Percentiles rank a stretch among this genome's conserved stretches.
Conservation (phyloP, 2,888 invertebrate species). For the Cremastinae sp. region DNA sequence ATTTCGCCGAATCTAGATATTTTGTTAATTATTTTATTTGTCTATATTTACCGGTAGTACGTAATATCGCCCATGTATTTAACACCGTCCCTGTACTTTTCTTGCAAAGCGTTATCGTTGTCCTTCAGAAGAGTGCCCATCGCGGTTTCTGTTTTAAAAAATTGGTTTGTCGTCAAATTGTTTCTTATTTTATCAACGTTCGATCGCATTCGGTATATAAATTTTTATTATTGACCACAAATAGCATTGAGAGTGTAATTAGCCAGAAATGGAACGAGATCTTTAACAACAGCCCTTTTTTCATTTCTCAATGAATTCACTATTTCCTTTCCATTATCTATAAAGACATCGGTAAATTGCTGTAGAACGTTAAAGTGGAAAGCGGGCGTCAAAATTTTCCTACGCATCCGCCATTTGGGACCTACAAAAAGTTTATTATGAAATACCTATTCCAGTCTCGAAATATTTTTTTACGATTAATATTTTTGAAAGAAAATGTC, state of each 20-base stretch:
- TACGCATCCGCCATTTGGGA: constrained; percentile 81
- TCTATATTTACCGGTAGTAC: constrained; percentile 43
- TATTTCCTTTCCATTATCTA: constrained; percentile 78
- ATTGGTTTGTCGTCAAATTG: background rate
- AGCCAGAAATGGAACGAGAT: constrained; percentile 83
- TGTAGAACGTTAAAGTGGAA: constrained; percentile 84
- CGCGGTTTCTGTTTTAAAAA: constrained; percentile 57
- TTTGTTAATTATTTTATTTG: background rate
- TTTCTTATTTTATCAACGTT: background rate
- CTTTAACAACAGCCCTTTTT: constrained; percentile 72
- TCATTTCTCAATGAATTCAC: constrained; percentile 70
- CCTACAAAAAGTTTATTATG: constrained; percentile 19
- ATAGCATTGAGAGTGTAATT: constrained; percentile 84
- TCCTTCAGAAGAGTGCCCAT: constrained; percentile 60
- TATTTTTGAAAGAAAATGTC: background rate
- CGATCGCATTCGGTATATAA: background rate
- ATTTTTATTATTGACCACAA: constrained; percentile 47
- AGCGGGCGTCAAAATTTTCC: constrained; percentile 83
- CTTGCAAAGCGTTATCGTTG: constrained; percentile 41
- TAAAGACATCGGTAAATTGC: constrained; percentile 75
- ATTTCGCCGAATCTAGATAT: no score
- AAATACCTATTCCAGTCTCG: no score
- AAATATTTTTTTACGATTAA: background rate
- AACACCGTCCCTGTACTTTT: constrained; percentile 52
- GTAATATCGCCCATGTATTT: constrained; percentile 53